Evolutionary conservation across 2,113 vertebrate species (phyloP).

Genomic region (Gopherus flavomarginatus): DNA sequence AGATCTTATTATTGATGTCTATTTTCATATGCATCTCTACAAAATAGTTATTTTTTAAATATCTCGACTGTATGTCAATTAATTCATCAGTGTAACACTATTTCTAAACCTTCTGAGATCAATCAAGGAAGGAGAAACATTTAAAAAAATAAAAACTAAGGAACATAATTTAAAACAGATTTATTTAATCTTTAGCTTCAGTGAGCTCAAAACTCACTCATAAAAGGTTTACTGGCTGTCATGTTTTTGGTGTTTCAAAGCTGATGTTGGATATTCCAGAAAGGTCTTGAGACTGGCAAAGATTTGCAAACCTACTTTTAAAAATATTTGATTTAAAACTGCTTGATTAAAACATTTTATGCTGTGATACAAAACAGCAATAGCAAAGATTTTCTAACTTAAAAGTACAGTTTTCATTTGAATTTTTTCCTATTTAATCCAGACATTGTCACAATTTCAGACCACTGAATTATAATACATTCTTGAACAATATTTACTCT

Average conservation of each 20-base stretch:
- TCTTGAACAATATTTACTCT: background rate
- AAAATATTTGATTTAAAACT: background rate
- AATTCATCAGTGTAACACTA: background rate
- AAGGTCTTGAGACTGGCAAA: background rate
- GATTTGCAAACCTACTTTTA: background rate
- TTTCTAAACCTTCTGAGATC: background rate
- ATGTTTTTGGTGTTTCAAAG: background rate
- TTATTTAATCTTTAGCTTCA: background rate
- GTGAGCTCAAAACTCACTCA: background rate
- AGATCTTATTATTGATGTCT: background rate
- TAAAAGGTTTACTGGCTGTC: background rate
- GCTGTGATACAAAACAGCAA: background rate
- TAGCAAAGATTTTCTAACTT: background rate
- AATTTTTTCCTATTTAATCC: background rate
- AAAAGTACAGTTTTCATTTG: background rate
- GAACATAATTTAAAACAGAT: background rate
- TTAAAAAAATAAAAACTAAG: background rate
- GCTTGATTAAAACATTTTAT: background rate
- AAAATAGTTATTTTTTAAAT: background rate
- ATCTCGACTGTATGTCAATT: background rate
- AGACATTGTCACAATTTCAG: background rate
- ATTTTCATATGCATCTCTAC: background rate
- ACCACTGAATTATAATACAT: background rate
- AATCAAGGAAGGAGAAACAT: background rate
- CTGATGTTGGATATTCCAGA: background rate